phyloP scores from a whole-genome alignment of 2,113 vertebrate genomes.

The Dunckerocampus dactyliophorus region DNA sequence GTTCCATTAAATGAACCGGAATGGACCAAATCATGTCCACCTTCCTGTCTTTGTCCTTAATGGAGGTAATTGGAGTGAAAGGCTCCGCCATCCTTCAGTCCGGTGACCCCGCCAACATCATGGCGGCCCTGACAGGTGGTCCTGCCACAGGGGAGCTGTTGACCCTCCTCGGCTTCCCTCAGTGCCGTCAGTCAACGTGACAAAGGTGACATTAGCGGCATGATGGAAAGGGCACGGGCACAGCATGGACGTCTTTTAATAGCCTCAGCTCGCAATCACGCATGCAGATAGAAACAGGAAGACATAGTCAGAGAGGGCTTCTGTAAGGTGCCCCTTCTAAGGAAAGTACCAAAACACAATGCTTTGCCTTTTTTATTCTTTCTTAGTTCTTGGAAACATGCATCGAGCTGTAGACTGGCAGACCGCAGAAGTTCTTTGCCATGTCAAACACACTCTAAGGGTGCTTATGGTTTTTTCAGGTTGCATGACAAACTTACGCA shows the following conservation, averaged over 20 bases:
- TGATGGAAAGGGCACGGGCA: constrained; percentile 57
- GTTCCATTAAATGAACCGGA: constrained; percentile 1
- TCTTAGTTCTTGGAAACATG: no score
- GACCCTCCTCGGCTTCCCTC: constrained; percentile 27
- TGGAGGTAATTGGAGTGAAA: constrained; percentile 54
- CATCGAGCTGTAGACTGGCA: no score
- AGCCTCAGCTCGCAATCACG: constrained; percentile 31
- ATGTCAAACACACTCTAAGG: no score
- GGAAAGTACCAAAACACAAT: no score
- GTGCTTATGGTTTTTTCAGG: no score
- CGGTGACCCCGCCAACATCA: constrained; percentile 44
- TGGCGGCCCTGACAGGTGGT: constrained; percentile 58
- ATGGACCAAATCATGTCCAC: not conserved
- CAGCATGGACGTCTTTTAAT: constrained; percentile 56
- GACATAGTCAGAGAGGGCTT: constrained; percentile 8
- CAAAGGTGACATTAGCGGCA: constrained; percentile 55
- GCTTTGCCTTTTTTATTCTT: no score
- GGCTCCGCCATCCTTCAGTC: constrained; percentile 42
- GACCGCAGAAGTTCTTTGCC: no score
- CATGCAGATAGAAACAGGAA: constrained; percentile 14
- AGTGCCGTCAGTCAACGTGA: constrained; percentile 59
- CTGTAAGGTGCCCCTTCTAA: no score
- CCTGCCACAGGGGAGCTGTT: constrained; percentile 28
- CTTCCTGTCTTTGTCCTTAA: constrained; percentile 49
- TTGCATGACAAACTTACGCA: no score